phyloP scores from a whole-genome alignment of 2,797 vertebrate genomes.

The Malacoctenus gilli region DNA sequence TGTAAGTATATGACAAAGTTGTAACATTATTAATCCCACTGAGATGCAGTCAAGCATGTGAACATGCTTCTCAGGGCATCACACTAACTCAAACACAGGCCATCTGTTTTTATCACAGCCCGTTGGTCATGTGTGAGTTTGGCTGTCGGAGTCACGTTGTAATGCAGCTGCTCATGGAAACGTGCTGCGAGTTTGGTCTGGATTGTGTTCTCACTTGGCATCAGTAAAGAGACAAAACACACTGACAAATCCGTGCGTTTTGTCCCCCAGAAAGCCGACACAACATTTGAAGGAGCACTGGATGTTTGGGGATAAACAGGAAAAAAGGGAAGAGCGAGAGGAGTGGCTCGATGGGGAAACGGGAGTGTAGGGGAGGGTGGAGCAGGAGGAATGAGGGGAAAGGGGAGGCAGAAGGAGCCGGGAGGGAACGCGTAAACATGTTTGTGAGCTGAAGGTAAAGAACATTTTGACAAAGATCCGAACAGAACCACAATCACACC shows the following conservation, averaged over 20 bases:
- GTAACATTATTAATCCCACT: too few relatives aligned
- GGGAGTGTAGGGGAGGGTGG: slow-evolving; percentile 5
- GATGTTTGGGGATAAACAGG: background rate
- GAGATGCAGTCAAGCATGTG: background rate
- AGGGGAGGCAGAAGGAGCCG: slow-evolving; percentile 36
- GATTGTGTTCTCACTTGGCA: too few relatives aligned
- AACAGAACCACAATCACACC: background rate
- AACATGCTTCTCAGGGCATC: background rate
- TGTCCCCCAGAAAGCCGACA: too few relatives aligned
- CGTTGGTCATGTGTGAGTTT: slow-evolving; percentile 31
- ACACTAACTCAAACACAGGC: slow-evolving; percentile 21
- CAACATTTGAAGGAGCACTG: background rate
- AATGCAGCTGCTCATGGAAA: background rate
- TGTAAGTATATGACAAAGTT: too few relatives aligned
- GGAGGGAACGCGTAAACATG: slow-evolving; percentile 58
- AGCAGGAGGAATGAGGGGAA: slow-evolving; percentile 22
- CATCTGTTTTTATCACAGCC: slow-evolving; percentile 48
- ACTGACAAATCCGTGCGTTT: too few relatives aligned
- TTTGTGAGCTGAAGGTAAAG: slow-evolving; percentile 43
- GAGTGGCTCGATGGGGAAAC: too few relatives aligned
- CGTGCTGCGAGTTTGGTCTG: background rate
- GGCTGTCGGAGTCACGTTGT: slow-evolving; percentile 27
- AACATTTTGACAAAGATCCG: slow-evolving; percentile 8
- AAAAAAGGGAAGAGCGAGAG: background rate
- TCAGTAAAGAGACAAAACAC: background rate